These are phyloP conservation scores for Phrynocephalus forsythii DNA, from an alignment of 2,797 vertebrate species.

Conservation along the genomic window DNA sequence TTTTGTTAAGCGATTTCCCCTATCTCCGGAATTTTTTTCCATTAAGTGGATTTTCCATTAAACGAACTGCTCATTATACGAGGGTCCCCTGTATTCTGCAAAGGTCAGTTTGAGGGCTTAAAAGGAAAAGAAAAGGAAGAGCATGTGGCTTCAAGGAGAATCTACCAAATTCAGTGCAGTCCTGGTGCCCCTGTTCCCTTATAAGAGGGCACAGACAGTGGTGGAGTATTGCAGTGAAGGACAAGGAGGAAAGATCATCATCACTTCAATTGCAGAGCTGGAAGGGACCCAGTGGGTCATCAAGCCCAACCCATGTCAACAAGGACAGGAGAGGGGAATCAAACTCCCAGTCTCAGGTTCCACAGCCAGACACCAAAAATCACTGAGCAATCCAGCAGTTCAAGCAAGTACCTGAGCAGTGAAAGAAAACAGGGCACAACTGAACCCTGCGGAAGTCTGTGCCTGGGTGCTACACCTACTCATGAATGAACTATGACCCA, in stretches of 20 bases:
- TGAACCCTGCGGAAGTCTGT: background rate
- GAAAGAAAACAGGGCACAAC: background rate
- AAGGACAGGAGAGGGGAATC: too few relatives aligned
- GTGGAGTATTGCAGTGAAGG: background rate
- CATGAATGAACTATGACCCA: background rate
- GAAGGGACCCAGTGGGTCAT: too few relatives aligned
- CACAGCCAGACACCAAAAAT: too few relatives aligned
- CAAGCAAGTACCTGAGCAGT: background rate
- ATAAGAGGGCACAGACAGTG: background rate
- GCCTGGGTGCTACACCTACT: background rate
- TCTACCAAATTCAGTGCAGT: background rate
- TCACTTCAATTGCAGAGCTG: too few relatives aligned
- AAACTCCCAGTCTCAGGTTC: too few relatives aligned
- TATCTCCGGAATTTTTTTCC: too few relatives aligned
- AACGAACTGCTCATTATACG: too few relatives aligned
- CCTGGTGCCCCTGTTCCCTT: background rate
- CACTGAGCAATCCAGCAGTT: too few relatives aligned
- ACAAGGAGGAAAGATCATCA: background rate
- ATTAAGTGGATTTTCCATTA: too few relatives aligned
- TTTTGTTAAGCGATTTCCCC: too few relatives aligned
- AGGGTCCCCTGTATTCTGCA: background rate
- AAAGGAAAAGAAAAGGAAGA: background rate
- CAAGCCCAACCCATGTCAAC: too few relatives aligned
- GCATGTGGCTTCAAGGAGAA: background rate
- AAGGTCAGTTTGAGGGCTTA: constrained; percentile 23